A percentile compares a stretch with the other conserved stretches of the same genome.
phyloP scores from a whole-genome alignment of 2,113 vertebrate species.

The Lasiurus cinereus region DNA sequence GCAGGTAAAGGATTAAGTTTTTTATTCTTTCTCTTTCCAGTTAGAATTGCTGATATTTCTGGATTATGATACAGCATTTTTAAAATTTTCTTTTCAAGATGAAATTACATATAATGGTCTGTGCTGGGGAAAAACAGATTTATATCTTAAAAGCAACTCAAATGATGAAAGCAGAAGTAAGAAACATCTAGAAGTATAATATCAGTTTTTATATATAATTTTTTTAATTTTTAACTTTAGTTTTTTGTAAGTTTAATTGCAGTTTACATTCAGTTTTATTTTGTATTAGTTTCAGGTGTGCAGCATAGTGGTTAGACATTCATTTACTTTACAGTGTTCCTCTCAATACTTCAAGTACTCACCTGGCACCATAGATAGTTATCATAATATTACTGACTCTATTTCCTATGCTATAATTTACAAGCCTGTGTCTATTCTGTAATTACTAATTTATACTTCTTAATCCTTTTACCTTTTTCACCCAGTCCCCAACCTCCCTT shows the following conservation, averaged over 20 bases:
- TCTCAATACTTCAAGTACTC: neutral
- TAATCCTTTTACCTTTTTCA: neutral
- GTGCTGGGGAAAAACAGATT: slow-evolving; percentile 40
- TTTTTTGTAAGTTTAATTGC: neutral
- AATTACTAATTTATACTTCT: neutral
- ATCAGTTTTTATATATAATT: neutral
- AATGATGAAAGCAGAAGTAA: slow-evolving; percentile 41
- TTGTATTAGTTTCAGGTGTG: neutral
- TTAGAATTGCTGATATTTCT: slow-evolving; percentile 37
- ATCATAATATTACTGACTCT: neutral
- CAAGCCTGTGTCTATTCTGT: neutral
- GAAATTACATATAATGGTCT: slow-evolving; percentile 48
- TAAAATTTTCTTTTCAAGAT: slow-evolving; percentile 63
- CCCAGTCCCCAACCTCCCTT: neutral
- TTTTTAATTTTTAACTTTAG: slow-evolving; percentile 25
- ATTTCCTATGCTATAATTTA: neutral
- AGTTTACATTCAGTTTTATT: neutral
- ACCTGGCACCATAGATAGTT: neutral
- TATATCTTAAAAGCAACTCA: slow-evolving; percentile 63
- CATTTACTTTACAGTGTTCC: neutral
- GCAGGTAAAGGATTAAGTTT: neutral
- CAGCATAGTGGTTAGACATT: neutral
- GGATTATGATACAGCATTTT: neutral
- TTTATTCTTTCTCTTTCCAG: slow-evolving; percentile 37
- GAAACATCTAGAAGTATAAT: slow-evolving; percentile 19